Percentiles rank a stretch among this genome's conserved stretches.
These are phyloP conservation scores for Antechinus flavipes DNA, from an alignment of 2,113 vertebrate species.

Conservation along the genomic window DNA sequence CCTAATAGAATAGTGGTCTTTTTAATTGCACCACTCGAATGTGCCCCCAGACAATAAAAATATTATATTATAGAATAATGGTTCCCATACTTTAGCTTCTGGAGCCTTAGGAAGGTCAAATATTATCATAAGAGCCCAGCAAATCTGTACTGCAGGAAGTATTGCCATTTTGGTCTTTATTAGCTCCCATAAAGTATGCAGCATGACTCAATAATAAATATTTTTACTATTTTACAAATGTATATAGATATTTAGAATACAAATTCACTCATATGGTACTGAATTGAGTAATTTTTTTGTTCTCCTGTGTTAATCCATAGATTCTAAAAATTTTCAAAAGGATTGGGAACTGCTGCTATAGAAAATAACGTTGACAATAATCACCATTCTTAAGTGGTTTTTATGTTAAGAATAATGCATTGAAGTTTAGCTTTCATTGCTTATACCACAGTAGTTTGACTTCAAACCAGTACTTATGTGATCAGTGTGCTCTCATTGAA, in stretches of 20 bases:
- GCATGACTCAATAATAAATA: background rate
- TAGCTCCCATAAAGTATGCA: background rate
- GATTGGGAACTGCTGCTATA: background rate
- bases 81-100: background rate
- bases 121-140: background rate
- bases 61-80: background rate
- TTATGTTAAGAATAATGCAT: background rate
- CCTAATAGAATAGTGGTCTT: background rate
- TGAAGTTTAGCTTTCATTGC: background rate
- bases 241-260: background rate
- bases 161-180: background rate
- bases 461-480: background rate
- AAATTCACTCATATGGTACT: background rate
- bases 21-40: background rate
- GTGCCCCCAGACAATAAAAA: background rate
- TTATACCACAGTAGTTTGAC: background rate
- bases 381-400: background rate
- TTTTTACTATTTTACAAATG: background rate
- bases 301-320: no score
- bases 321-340: background rate
- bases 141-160: background rate
- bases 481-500: no score
- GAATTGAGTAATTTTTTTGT: no score
- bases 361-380: background rate
- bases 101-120: background rate